Base-by-base conservation (phyloP, 2,797 vertebrate genomes). In the Poeciliopsis presidionis region DNA sequence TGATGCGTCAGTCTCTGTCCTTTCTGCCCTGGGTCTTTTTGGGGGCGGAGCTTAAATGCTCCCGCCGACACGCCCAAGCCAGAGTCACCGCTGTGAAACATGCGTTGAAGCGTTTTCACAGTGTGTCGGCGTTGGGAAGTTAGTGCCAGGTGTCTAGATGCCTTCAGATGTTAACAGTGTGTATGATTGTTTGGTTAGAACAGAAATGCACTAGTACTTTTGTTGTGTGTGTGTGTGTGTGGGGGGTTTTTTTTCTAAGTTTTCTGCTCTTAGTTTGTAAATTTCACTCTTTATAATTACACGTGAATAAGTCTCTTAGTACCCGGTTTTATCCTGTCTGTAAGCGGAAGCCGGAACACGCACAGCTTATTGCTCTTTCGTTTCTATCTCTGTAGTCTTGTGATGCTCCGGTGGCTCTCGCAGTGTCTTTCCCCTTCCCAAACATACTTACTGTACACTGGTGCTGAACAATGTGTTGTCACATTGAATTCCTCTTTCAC, bases 391-490 rank as follows among this genome's bases (percentile, higher is more conserved):
- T 75, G 13, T 59, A 6, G 14, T 11, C 16, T 11, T 45, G 39
- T 46, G 39, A 41, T 41, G 70, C 79, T 90, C 78, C 76, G 69
- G 77, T 77, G 76, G 81, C 57, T 79, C 71, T 78, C 51, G 72
- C 76, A 76, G 51, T 78, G 51, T 87, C 71, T 51, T 47, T 61
- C 0, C 65, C 67, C 16, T 84, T 84, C 77, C 84, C 77, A 85
- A 61, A 75, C 49, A 46, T 71, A 71, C 67, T 46, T 71, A 71
- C 67, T 71, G n/a, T 89, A 85, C 88, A 88, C 88, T 84, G 94
- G 93, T 95, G 94, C 94, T 94, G 87, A 94, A 93, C 83, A 89
- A 87, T 92, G 89, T 93, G 87, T 91, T 77, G 57, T 92, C 92
- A 94, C 89, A 82, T 92, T 94, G 87, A 89, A 81, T 87, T 86